Evolutionary conservation across 2,797 vertebrate genomes (phyloP), one percentile per base, ranked within the genome.

Genomic region (Sylvia borin): DNA sequence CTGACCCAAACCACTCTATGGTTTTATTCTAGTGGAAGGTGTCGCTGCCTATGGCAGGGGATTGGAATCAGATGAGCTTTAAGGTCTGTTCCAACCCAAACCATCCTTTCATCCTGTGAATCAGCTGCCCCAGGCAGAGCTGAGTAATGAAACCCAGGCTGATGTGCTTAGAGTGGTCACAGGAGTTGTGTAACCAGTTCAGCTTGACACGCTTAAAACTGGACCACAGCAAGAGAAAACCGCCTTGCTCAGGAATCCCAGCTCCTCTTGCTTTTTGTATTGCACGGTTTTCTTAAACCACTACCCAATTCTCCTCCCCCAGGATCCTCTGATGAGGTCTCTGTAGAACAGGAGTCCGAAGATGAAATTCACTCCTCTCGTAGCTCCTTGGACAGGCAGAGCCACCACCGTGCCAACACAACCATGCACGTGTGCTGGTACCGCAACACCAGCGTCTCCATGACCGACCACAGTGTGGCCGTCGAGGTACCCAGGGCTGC

Each of bases 401-500:
- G 98, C 57, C 99, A 98, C 93, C 99, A 98, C 97, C 98, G 98
- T 79, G 98, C 98, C 98, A 99, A 99, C 98, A 99, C 98, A 83
- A 99, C 99, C 55, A 98, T 99, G 98, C 99, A 99, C 67, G 99
- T 99, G 97, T 99, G 99, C 98, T 99, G 99, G 99, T 98, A 99
- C 97, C 99, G 99, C 94, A 99, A 99, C 98, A 99, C 99, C 85
- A 99, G 99, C 22, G 98, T 99, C 97, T 99, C 99, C 97, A 99
- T 99, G 98, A 98, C 98, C 20, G 99, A 99, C 97, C 99, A 98
- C 98, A 99, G 98, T 88, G 98, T 98, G 79, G 99, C 99, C 36
- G 98, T 99, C 32, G 99, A 99, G 99, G 99, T 99, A 98, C 95
- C 97, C 27, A 15, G 91, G 94, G 77, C 60, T 24, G 54, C 13